Conservation (phyloP, 2,797 vertebrate species). For the Choloepus didactylus region DNA sequence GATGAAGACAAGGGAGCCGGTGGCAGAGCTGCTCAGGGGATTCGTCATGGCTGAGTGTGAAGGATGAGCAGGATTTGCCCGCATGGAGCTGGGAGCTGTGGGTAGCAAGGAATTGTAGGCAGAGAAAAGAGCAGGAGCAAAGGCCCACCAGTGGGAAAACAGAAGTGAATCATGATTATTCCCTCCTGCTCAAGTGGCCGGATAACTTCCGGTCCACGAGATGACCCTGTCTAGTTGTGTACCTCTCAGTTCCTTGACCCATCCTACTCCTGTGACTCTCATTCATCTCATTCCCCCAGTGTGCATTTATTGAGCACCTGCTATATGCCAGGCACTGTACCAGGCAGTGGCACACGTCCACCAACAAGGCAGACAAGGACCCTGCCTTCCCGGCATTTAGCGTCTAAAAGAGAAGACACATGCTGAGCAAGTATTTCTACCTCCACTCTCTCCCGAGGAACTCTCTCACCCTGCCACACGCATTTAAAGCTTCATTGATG, state of each 20-base stretch:
- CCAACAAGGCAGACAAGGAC: background rate
- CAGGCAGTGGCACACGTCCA: background rate
- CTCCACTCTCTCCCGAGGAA: background rate
- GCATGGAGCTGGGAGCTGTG: background rate
- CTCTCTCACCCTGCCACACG: accelerated
- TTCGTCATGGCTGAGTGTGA: accelerated
- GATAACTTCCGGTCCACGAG: background rate
- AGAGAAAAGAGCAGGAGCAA: background rate
- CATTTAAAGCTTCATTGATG: background rate
- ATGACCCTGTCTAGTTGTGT: background rate
- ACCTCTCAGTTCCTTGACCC: background rate
- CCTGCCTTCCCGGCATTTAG: background rate
- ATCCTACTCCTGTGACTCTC: too few species aligned
- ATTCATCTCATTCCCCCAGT: background rate
- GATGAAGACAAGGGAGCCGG: background rate
- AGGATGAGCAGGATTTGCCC: too few species aligned
- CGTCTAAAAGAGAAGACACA: background rate
- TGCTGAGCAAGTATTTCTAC: background rate
- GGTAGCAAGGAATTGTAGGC: background rate
- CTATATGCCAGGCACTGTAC: background rate
- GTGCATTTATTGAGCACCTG: background rate
- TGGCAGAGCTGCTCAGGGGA: background rate
- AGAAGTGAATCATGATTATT: background rate
- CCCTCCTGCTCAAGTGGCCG: background rate
- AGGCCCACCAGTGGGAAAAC: background rate